Percentiles rank a stretch among this genome's conserved stretches.
These are phyloP conservation scores for Sinocyclocheilus rhinocerous DNA, from an alignment of 2,113 vertebrate species.

Conservation along the genomic window DNA sequence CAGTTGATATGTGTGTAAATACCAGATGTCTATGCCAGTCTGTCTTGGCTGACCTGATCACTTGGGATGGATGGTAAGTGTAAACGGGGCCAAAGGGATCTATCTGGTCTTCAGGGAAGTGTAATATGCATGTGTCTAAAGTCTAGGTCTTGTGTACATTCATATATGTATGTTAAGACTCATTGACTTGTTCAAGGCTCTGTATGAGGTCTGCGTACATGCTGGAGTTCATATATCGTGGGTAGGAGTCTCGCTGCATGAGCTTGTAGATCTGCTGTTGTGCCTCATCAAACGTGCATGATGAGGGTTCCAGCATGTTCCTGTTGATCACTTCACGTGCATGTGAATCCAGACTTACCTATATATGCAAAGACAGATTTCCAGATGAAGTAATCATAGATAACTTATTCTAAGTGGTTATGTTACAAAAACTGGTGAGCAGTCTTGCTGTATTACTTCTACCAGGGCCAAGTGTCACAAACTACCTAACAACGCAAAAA, in stretches of 20 bases:
- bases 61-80: neutral
- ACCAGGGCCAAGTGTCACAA: no score
- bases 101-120: neutral
- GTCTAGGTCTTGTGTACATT: neutral
- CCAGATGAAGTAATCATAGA: neutral
- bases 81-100: neutral
- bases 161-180: conserved; percentile 63
- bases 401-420: neutral
- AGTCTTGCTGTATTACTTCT: neutral
- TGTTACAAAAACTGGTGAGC: neutral
- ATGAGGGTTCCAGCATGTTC: conserved; percentile 91
- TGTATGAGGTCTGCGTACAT: conserved; percentile 86
- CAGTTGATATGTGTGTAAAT: neutral
- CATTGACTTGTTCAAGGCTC: conserved; percentile 71
- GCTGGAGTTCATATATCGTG: conserved; percentile 90
- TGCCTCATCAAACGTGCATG: conserved; percentile 92
- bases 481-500: no score
- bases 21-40: neutral
- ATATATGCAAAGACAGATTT: conserved; percentile 18
- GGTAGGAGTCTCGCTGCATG: conserved; percentile 95
- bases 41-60: neutral
- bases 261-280: conserved; percentile 91
- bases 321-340: conserved; percentile 93
- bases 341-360: conserved; percentile 95
- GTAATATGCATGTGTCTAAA: neutral